Conservation (phyloP, 2,888 invertebrate species). For the Saturnia pavonia region DNA sequence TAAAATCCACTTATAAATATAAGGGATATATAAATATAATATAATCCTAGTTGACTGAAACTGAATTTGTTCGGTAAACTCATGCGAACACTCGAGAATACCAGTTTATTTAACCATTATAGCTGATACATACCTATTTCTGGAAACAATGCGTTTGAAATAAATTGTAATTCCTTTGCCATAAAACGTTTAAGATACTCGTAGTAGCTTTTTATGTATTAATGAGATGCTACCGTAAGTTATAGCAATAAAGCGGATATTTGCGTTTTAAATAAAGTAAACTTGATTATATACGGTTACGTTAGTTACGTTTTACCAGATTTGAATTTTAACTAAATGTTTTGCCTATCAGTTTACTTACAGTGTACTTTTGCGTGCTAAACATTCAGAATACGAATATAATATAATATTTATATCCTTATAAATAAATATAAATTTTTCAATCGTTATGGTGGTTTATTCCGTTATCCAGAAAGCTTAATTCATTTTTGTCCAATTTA, state of each 20-base stretch:
- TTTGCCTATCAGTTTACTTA: too few relatives aligned
- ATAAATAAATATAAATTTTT: too few relatives aligned
- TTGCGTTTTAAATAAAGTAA: neutral
- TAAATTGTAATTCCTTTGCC: constrained; percentile 24
- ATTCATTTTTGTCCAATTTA: neutral
- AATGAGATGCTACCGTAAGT: neutral
- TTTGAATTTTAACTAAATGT: neutral
- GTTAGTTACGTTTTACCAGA: neutral
- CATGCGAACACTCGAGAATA: constrained; percentile 13
- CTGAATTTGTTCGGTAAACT: constrained; percentile 22
- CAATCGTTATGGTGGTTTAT: neutral
- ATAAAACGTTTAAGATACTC: constrained; percentile 31
- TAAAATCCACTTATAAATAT: constrained; percentile 27
- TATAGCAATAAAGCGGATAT: neutral
- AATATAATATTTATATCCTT: too few relatives aligned
- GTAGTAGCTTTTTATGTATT: neutral
- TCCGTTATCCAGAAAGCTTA: neutral
- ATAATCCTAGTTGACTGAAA: constrained; percentile 25
- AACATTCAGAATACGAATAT: too few relatives aligned
- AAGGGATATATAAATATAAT: too few relatives aligned
- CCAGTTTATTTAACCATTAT: constrained; percentile 12
- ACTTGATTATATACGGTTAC: neutral
- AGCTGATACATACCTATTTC: constrained; percentile 28
- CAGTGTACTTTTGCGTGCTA: too few relatives aligned
- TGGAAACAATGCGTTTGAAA: constrained; percentile 30